phyloP scores from a whole-genome alignment of 2,113 vertebrate species.

The Willisornis vidua region DNA sequence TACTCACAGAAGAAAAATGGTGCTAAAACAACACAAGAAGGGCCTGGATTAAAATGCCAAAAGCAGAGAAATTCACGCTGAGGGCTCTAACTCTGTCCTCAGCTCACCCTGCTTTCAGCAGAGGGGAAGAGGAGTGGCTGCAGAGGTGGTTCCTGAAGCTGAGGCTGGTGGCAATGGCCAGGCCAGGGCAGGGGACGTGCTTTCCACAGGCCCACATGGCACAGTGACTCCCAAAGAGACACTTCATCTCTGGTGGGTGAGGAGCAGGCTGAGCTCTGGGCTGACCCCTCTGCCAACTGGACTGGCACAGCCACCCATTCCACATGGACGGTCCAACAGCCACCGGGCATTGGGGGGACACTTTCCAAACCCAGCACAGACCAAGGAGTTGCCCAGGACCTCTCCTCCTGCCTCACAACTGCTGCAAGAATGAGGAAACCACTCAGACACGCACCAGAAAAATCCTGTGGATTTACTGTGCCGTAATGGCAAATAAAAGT shows the following conservation, averaged over 20 bases:
- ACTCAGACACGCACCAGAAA: not conserved
- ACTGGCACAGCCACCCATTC: not conserved
- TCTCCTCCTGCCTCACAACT: not conserved
- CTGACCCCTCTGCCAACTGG: not conserved
- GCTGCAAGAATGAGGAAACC: conserved; percentile 18
- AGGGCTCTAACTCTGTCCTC: not conserved
- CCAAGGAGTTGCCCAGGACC: not conserved
- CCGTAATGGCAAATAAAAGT: conserved; percentile 41
- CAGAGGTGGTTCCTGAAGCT: not conserved
- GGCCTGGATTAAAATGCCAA: not conserved
- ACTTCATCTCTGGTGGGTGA: not conserved
- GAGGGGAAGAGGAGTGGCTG: not conserved
- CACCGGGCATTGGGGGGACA: fast-evolving
- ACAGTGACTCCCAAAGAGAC: not conserved
- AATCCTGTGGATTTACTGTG: conserved; percentile 30
- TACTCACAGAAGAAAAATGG: not conserved
- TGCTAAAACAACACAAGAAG: not conserved
- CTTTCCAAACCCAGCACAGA: not conserved
- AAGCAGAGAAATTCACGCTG: not conserved
- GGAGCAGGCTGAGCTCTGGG: not conserved
- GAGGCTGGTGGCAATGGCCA: not conserved
- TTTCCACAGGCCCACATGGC: not conserved
- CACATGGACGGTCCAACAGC: not conserved
- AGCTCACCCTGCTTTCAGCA: not conserved
- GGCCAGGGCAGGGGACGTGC: not conserved